Evolutionary conservation across 2,797 vertebrate species (phyloP), one percentile per base, ranked within the genome.

Genomic region (Microtus agrestis): DNA sequence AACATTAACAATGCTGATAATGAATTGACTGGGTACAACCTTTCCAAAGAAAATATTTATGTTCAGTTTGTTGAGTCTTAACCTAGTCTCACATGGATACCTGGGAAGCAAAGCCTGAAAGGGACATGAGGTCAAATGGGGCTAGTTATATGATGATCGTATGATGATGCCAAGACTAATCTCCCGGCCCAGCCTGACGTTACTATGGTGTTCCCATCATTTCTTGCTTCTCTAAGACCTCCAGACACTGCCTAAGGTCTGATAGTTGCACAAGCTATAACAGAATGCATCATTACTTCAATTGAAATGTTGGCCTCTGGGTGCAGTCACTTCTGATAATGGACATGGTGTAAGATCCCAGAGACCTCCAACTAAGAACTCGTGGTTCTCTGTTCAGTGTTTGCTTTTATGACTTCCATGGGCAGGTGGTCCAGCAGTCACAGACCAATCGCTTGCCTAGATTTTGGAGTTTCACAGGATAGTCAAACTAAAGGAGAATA

Each of bases 281-380:
- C 71, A 94, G 92, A 96, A 89, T 92, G 87, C 98, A 78, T 97
- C 88, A 95, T 97, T 97, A 98, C 97, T 98, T 97, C 84, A 96
- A 96, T 95, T 95, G 94, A 93, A 98, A 63, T 7, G 54, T 84
- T 97, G 86, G 85, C 63, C 93, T 95, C 79, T 93, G 97, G 93
- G 51, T 92, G 37, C 71, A 97, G 94, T 95, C 93, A 37, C 82
- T 96, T 95, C 77, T 29, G 37, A 81, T 85, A 85, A 81, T 43
- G 91, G 1, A 2, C 9, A 25, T 37, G 14, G 46, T 86, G 89
- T 74, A 87, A 95, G 94, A 96, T 71, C 69, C 77, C 85, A 54
- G 88, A 96, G 84, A 91, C 65, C 40, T 92, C 85, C 7, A 51
- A 12, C 15, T n/a, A 67, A 78, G 80, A 67, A 69, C 4, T 0